A percentile compares a stretch with the other conserved stretches of the same genome.
These are phyloP conservation scores for Cyaniris semiargus DNA, from an alignment of 2,888 invertebrate genomes.

Conservation along the genomic window DNA sequence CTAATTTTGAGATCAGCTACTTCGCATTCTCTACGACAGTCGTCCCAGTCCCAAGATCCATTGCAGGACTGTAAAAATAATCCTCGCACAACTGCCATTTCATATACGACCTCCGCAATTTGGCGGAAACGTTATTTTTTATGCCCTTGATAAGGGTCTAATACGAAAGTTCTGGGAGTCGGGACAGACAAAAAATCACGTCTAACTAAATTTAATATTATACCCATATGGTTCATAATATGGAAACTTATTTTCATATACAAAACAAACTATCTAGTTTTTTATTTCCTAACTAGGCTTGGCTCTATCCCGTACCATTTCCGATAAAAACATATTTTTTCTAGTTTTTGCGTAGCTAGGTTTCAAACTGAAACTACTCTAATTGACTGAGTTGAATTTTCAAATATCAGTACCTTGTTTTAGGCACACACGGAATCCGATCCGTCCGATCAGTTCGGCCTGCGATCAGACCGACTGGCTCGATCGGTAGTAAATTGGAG, in stretches of 20 bases:
- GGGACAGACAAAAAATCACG: not conserved
- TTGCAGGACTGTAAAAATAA: no score
- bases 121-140: not conserved
- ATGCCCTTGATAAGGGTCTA: slow-evolving; percentile 9
- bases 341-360: not conserved
- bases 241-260: not conserved
- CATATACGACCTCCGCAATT: not conserved
- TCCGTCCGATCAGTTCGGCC: not conserved
- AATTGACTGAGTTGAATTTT: not conserved
- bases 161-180: not conserved
- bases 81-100: not conserved
- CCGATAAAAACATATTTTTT: not conserved
- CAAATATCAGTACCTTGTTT: not conserved
- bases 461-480: no score
- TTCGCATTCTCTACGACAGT: no score
- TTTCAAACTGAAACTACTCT: not conserved
- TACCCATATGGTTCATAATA: not conserved
- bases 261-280: not conserved
- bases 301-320: not conserved
- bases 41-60: no score
- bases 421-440: no score
- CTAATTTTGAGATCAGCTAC: no score
- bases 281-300: not conserved
- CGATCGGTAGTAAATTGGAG: no score
- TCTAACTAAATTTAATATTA: not conserved